phyloP scores from a whole-genome alignment of 2,888 invertebrate genomes.

The Caenorhabditis virilis region DNA sequence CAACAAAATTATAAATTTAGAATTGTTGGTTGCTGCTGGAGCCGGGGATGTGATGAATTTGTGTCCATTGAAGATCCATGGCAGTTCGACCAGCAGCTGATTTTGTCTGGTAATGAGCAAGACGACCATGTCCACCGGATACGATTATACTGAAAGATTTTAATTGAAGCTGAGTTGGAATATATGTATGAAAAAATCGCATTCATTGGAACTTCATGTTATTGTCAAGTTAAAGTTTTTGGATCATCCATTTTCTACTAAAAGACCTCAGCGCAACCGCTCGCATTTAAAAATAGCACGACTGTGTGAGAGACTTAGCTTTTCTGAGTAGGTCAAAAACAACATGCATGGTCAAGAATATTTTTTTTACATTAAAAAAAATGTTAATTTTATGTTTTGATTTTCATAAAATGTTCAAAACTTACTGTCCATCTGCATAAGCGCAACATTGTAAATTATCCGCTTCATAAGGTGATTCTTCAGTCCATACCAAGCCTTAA shows the following conservation, averaged over 20 bases:
- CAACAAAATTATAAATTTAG: too few relatives aligned
- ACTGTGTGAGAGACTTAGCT: too few relatives aligned
- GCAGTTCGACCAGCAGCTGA: slow-evolving; percentile 14
- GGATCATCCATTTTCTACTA: too few relatives aligned
- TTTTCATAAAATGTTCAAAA: background rate
- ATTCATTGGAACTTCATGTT: background rate
- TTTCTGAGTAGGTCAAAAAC: too few relatives aligned
- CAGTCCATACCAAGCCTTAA: slow-evolving; percentile 13
- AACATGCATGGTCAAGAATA: too few relatives aligned
- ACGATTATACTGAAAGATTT: slow-evolving; percentile 31
- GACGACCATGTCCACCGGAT: slow-evolving; percentile 33
- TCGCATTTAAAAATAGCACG: too few relatives aligned
- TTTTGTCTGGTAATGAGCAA: slow-evolving; percentile 28
- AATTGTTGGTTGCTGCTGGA: slow-evolving; percentile 1
- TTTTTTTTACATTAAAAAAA: background rate
- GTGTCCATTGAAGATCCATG: slow-evolving; percentile 10
- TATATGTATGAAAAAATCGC: background rate
- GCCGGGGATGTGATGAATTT: background rate
- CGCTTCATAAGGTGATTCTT: slow-evolving; percentile 29
- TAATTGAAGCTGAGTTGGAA: background rate
- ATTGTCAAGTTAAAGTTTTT: too few relatives aligned
- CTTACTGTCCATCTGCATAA: slow-evolving; percentile 37
- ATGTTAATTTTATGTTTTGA: background rate
- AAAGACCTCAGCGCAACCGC: too few relatives aligned
- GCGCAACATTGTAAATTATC: slow-evolving; percentile 31